A percentile compares a stretch with the other conserved stretches of the same genome.
These are phyloP conservation scores for Flexamia atlantica DNA, from an alignment of 2,888 invertebrate genomes.

Conservation along the genomic window DNA sequence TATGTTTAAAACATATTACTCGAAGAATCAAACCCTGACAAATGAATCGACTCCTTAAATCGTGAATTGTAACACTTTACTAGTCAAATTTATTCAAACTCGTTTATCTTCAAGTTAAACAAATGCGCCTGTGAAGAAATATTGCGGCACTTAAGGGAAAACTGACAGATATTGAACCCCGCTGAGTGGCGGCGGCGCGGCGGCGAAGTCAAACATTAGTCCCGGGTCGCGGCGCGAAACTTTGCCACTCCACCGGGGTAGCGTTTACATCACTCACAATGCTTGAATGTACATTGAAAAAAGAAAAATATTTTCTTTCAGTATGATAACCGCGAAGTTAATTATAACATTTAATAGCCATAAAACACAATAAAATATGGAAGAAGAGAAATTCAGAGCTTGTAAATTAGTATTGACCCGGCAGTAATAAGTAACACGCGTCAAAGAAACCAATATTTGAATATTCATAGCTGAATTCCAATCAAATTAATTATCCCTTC, in stretches of 20 bases:
- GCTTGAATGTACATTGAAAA: too few species aligned
- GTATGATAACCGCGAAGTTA: too few species aligned
- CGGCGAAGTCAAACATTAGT: constrained; percentile 8
- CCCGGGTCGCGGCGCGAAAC: neutral
- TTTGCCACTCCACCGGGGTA: neutral
- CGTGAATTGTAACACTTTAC: neutral
- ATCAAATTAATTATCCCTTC: neutral
- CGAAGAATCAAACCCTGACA: too few species aligned
- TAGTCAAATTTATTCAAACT: constrained; percentile 14
- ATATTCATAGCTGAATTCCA: neutral
- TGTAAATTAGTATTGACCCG: too few species aligned
- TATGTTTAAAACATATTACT: too few species aligned
- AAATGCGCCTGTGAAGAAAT: constrained; percentile 30
- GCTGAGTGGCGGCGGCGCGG: neutral
- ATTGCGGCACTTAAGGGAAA: constrained; percentile 31
- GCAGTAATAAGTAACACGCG: neutral
- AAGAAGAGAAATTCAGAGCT: too few species aligned
- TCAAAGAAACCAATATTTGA: constrained; percentile 20
- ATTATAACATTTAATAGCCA: too few species aligned
- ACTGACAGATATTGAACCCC: constrained; percentile 43
- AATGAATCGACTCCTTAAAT: neutral
- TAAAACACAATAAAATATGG: too few species aligned
- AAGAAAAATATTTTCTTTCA: too few species aligned
- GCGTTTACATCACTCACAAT: neutral
- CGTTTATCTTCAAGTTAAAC: constrained; percentile 14